phyloP scores from a whole-genome alignment of 1,140 invertebrate species.

The Drosophila suzukii region DNA sequence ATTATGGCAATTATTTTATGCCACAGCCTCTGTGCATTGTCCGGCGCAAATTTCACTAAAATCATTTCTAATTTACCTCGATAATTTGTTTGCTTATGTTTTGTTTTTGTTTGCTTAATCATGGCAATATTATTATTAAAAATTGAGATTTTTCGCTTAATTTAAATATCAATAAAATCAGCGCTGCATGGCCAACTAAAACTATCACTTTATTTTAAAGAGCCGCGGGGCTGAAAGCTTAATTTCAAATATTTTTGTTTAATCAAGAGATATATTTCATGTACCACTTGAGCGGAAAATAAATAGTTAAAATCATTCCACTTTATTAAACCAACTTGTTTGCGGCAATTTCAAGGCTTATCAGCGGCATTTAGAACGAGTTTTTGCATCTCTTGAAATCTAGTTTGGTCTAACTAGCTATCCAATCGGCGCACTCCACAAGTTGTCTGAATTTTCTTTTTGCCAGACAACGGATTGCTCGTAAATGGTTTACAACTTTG shows the following conservation, averaged over 20 bases:
- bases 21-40: slow-evolving; percentile 10
- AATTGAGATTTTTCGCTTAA: slow-evolving; percentile 17
- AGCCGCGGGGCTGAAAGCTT: not conserved
- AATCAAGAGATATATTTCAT: slow-evolving; percentile 15
- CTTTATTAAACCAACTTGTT: slow-evolving; percentile 6
- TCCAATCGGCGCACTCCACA: slow-evolving; percentile 68
- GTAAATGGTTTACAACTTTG: slow-evolving; percentile 74
- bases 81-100: slow-evolving; percentile 5
- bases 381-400: slow-evolving; percentile 25
- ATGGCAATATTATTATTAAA: slow-evolving; percentile 6
- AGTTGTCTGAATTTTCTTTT: slow-evolving; percentile 34
- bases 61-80: slow-evolving; percentile 15
- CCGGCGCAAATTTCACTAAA: slow-evolving; percentile 1
- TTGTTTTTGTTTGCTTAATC: slow-evolving; percentile 17
- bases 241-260: slow-evolving; percentile 23
- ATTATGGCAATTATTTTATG: slow-evolving; percentile 34
- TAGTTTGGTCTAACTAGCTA: slow-evolving; percentile 28
- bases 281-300: not conserved
- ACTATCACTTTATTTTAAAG: not conserved
- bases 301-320: slow-evolving; percentile 12
- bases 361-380: slow-evolving; percentile 26
- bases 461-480: slow-evolving; percentile 29
- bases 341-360: slow-evolving; percentile 19
- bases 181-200: not conserved
- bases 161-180: slow-evolving; percentile 22